Evolutionary conservation across 2,797 vertebrate genomes (phyloP), one percentile per base, ranked within the genome.

Genomic region (Chrysocyon brachyurus): DNA sequence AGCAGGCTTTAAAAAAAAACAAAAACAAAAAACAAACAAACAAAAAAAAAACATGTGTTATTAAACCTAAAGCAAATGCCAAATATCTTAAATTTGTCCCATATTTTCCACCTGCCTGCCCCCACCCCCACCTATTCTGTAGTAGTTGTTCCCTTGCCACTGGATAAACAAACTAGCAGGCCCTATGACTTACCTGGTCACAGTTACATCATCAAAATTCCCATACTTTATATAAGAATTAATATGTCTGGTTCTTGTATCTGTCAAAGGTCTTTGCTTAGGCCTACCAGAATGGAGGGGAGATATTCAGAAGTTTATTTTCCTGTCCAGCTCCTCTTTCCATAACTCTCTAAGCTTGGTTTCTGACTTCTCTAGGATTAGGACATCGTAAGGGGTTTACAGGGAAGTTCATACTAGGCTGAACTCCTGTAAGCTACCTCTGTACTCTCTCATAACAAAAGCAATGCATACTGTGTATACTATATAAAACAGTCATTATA

Each of bases 171-270:
- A 36, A 9, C n/a, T 57, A 82, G 56, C 15, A 93, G 17, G 17
- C 6, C 11, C 2, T 22, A 3, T 59, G 40, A 79, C 2, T 36
- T 82, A 85, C 7, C 54, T 46, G 16, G 22, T 56, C 49, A 82
- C 10, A 85, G 49, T 57, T 57, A 56, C 61, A 22, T 66, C 19
- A 82, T 46, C 61, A 64, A 91, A 93, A 91, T 78, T 75, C 21
- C 5, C 40, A 17, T 36, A 31, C 40, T 94, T 64, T 88, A 85
- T 63, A 86, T 91, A 6, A 92, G 31, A 85, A 95, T 88, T 56
- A 86, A 94, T 77, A 91, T 26, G 21, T 3, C 46, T 46, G 87
- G 49, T 57, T n/a, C 64, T 81, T 61, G 3, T 33, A n/a, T 82
- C 3, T 78, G 6, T 72, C 49, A 64, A 66, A 52, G 31, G 61